Evolutionary conservation across 2,797 vertebrate species (phyloP).

Genomic region (Karalla daura): DNA sequence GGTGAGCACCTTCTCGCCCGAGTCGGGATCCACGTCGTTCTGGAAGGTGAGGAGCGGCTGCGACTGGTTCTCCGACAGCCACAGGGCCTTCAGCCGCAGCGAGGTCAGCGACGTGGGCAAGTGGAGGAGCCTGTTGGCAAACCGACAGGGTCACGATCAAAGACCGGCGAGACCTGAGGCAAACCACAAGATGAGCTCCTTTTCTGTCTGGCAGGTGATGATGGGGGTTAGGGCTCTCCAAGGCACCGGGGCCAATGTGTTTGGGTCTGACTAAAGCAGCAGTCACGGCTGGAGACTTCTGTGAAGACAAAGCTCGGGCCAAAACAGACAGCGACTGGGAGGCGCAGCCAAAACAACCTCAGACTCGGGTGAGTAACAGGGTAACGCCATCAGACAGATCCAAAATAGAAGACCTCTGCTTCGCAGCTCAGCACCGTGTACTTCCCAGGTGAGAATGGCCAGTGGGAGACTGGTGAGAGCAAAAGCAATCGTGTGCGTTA

Average conservation of each 20-base stretch:
- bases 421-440: too few relatives aligned
- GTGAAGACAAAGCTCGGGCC: slow-evolving; percentile 30
- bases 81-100: slow-evolving; percentile 94
- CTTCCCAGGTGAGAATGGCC: too few relatives aligned
- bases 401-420: background rate
- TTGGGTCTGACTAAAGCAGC: slow-evolving; percentile 33
- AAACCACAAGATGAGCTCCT: background rate
- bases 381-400: background rate
- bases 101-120: slow-evolving; percentile 92
- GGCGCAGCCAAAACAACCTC: slow-evolving; percentile 14
- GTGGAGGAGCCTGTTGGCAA: slow-evolving; percentile 85
- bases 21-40: slow-evolving; percentile 90
- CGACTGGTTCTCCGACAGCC: slow-evolving; percentile 99
- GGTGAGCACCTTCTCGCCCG: slow-evolving; percentile 95
- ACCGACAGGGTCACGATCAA: slow-evolving; percentile 12
- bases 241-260: slow-evolving; percentile 25
- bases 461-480: background rate
- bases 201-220: too few relatives aligned
- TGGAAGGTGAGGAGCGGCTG: slow-evolving; percentile 98
- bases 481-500: background rate
- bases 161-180: background rate
- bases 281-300: slow-evolving; percentile 9
- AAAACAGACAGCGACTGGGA: slow-evolving; percentile 18
- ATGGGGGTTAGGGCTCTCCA: slow-evolving; percentile 29
- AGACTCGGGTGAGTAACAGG: background rate